phyloP scores from a whole-genome alignment of 2,888 invertebrate species.

The Dicycla oo region DNA sequence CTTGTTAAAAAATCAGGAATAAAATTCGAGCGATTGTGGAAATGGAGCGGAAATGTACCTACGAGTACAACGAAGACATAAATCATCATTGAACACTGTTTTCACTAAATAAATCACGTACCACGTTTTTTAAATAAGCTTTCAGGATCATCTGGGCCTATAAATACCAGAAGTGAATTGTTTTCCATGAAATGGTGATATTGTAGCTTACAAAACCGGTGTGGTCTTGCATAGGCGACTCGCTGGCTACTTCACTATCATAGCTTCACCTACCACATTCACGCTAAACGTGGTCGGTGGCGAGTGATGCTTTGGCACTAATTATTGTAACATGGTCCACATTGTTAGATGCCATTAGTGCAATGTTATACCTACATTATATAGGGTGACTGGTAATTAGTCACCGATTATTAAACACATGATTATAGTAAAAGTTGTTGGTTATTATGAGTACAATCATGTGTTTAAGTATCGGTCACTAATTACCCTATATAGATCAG shows the following conservation, averaged over 20 bases:
- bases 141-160: slow-evolving; percentile 6
- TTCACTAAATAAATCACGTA: slow-evolving; percentile 27
- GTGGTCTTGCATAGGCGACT: slow-evolving; percentile 6
- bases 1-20: neutral
- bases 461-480: no score
- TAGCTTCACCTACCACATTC: slow-evolving; percentile 30
- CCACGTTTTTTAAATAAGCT: slow-evolving; percentile 19
- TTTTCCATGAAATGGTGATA: neutral
- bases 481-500: neutral
- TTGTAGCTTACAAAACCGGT: neutral
- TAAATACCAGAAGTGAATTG: slow-evolving; percentile 14
- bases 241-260: slow-evolving; percentile 43
- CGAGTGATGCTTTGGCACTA: slow-evolving; percentile 25
- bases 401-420: no score
- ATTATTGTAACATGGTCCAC: slow-evolving; percentile 17
- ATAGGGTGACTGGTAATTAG: no score
- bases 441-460: no score
- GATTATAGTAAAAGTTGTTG: no score
- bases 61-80: slow-evolving; percentile 29
- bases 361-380: neutral
- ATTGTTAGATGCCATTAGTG: slow-evolving; percentile 16
- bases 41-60: slow-evolving; percentile 39
- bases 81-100: slow-evolving; percentile 42
- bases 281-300: slow-evolving; percentile 12
- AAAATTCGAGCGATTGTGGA: slow-evolving; percentile 21